Conservation (phyloP, 2,888 invertebrate genomes). For the Leucozona laternaria region DNA sequence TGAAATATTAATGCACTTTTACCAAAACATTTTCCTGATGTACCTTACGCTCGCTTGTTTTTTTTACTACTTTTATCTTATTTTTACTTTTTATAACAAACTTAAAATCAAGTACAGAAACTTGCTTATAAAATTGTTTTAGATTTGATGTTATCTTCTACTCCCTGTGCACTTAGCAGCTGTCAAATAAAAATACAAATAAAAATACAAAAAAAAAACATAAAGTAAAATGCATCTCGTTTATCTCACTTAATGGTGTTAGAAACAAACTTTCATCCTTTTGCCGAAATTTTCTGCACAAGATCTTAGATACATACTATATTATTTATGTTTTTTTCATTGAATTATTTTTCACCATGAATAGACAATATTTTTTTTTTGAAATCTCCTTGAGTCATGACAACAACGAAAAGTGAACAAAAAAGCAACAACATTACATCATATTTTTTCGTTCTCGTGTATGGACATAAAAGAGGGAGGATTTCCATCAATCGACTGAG, state of each 20-base stretch:
- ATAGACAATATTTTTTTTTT: background rate
- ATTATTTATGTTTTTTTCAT: background rate
- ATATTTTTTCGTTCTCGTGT: background rate
- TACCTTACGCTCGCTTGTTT: background rate
- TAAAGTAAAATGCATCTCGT: conserved; percentile 9
- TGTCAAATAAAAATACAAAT: background rate
- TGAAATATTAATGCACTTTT: background rate
- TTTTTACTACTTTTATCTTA: background rate
- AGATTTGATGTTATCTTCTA: background rate
- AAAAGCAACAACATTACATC: background rate
- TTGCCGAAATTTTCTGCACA: background rate
- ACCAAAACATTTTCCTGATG: background rate
- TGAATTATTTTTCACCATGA: conserved; percentile 10
- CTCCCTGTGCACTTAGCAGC: background rate
- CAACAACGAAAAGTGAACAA: background rate
- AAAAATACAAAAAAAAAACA: background rate
- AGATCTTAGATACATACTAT: background rate
- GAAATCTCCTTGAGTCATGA: background rate
- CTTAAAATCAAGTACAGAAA: background rate
- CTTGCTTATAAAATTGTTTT: background rate
- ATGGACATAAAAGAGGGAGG: background rate
- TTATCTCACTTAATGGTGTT: conserved; percentile 17
- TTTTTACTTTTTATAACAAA: background rate
- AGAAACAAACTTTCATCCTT: conserved; percentile 1
- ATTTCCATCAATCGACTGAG: conserved; percentile 33